Percentiles rank a stretch among this genome's conserved stretches.
phyloP scores from a whole-genome alignment of 2,797 vertebrate genomes.

The Coreius guichenoti region DNA sequence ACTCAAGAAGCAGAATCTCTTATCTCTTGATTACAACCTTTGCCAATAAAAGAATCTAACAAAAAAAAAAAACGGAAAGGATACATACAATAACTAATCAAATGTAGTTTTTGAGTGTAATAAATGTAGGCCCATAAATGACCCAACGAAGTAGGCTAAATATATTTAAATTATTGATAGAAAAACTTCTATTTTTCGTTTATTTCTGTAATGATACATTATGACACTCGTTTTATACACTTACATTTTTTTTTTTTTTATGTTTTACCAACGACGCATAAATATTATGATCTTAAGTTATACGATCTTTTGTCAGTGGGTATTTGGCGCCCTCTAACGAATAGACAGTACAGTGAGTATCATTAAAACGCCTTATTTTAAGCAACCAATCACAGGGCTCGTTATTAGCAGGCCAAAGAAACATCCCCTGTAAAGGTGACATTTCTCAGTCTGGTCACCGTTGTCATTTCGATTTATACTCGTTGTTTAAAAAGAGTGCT shows the following conservation, averaged over 20 bases:
- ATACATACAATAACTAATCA: neutral
- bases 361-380: neutral
- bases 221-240: neutral
- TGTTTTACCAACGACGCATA: neutral
- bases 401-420: conserved; percentile 63
- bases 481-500: neutral
- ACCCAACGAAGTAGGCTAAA: neutral
- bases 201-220: neutral
- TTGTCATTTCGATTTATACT: neutral
- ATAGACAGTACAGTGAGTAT: rapidly evolving
- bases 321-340: conserved; percentile 72
- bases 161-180: neutral
- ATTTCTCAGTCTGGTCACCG: conserved; percentile 41
- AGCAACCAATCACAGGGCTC: conserved; percentile 67
- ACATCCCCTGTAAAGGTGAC: conserved; percentile 75
- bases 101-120: neutral
- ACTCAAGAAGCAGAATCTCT: neutral
- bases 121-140: neutral
- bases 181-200: neutral
- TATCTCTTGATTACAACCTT: neutral
- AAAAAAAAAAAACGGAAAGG: too few species aligned
- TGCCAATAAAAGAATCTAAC: neutral
- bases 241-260: neutral
- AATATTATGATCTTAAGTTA: neutral
- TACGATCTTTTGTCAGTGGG: neutral